Conservation (phyloP, 2,888 invertebrate genomes). For the Drosophila sordidapex region DNA sequence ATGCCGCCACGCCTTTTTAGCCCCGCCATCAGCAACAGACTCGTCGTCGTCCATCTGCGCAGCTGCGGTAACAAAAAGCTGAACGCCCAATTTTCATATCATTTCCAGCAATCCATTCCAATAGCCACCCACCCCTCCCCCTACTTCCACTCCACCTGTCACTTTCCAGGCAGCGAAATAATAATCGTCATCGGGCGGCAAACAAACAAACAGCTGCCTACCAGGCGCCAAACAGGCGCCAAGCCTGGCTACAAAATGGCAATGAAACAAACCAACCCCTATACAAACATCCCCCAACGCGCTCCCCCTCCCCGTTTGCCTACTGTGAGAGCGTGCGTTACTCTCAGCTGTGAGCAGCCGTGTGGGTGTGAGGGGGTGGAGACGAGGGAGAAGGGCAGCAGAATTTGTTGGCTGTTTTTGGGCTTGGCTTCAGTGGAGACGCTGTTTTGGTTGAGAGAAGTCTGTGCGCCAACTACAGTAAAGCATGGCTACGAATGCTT, state of each 20-base stretch:
- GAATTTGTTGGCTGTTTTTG: slow-evolving; percentile 14
- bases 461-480: slow-evolving; percentile 59
- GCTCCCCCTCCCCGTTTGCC: background rate
- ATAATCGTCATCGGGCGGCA: slow-evolving; percentile 59
- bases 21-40: slow-evolving; percentile 4
- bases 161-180: slow-evolving; percentile 56
- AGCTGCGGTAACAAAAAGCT: slow-evolving; percentile 64
- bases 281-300: background rate
- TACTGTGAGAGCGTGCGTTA: slow-evolving; percentile 28
- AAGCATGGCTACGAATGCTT: background rate
- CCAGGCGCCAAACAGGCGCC: slow-evolving; percentile 72
- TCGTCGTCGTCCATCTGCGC: slow-evolving; percentile 44
- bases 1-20: slow-evolving; percentile 34
- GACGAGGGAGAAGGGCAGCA: background rate
- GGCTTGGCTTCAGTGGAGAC: slow-evolving; percentile 17
- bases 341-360: slow-evolving; percentile 63
- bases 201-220: slow-evolving; percentile 68
- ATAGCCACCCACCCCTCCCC: background rate
- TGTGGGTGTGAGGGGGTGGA: slow-evolving; percentile 2
- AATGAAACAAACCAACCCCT: slow-evolving; percentile 59
- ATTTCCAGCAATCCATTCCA: background rate
- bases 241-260: slow-evolving; percentile 64
- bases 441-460: slow-evolving; percentile 33
- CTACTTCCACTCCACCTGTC: slow-evolving; percentile 31
- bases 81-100: slow-evolving; percentile 68